A percentile compares a stretch with the other conserved stretches of the same genome.
Evolutionary conservation across 2,888 invertebrate species (phyloP).

Genomic region (Leptura quadrifasciata): DNA sequence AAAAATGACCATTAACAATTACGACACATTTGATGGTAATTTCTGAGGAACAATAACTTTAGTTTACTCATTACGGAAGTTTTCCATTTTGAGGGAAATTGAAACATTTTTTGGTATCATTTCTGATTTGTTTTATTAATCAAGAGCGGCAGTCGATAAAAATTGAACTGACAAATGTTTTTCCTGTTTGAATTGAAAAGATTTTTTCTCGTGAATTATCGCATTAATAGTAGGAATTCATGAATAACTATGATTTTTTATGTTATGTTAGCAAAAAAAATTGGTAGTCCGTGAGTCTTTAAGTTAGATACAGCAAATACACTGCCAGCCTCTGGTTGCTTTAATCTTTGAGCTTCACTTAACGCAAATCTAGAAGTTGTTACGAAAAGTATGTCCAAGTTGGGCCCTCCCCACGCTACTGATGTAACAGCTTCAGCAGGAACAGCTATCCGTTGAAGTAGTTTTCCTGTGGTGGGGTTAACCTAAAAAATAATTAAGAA

Average conservation of each 20-base stretch:
- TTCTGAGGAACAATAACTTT: no score
- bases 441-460: constrained; percentile 66
- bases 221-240: no score
- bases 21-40: no score
- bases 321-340: constrained; percentile 73
- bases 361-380: constrained; percentile 74
- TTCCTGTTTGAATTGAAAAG: no score
- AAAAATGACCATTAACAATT: no score
- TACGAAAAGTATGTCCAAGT: constrained; percentile 78
- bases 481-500: constrained; percentile 42
- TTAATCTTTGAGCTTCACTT: constrained; percentile 58
- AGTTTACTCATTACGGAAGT: no score
- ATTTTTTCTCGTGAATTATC: no score
- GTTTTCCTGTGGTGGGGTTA: constrained; percentile 18
- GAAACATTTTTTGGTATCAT: no score
- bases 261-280: constrained; percentile 61
- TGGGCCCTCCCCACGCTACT: constrained; percentile 79
- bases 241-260: neutral
- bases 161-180: no score
- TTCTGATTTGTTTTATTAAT: no score
- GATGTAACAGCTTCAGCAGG: constrained; percentile 78
- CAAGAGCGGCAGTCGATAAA: no score
- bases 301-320: constrained; percentile 68
- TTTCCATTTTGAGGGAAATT: no score
- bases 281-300: constrained; percentile 63